Percentiles rank a stretch among this genome's conserved stretches.
phyloP scores from a whole-genome alignment of 2,797 vertebrate species.

The Clarias fuscus region DNA sequence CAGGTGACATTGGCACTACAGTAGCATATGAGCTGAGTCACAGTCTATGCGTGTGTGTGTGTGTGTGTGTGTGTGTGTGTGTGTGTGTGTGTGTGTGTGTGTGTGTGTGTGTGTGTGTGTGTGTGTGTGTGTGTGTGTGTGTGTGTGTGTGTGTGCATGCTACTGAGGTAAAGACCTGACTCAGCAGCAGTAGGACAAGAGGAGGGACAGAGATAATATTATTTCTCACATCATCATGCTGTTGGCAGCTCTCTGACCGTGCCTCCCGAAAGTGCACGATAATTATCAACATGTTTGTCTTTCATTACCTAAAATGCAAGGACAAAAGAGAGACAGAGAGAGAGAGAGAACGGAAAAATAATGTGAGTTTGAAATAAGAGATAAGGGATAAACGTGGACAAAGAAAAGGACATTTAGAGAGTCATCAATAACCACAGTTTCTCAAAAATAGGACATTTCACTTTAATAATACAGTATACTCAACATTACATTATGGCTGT shows the following conservation, averaged over 20 bases:
- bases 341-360: slow-evolving; percentile 36
- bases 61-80: slow-evolving; percentile 14
- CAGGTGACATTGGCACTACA: slow-evolving; percentile 15
- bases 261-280: slow-evolving; percentile 68
- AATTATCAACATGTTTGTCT: slow-evolving; percentile 79
- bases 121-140: slow-evolving; percentile 17
- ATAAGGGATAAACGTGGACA: slow-evolving; percentile 27
- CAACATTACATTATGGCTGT: slow-evolving; percentile 70
- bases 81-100: slow-evolving; percentile 19
- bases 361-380: slow-evolving; percentile 41
- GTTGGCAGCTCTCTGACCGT: slow-evolving; percentile 52
- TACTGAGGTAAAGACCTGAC: slow-evolving; percentile 60
- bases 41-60: slow-evolving; percentile 2
- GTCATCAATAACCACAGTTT: slow-evolving; percentile 60
- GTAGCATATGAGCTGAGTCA: slow-evolving; percentile 18
- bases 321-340: slow-evolving; percentile 49
- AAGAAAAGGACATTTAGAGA: neutral
- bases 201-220: slow-evolving; percentile 78
- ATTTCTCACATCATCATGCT: slow-evolving; percentile 74
- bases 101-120: slow-evolving; percentile 18
- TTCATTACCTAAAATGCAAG: slow-evolving; percentile 74
- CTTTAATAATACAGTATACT: slow-evolving; percentile 76
- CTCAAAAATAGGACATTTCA: slow-evolving; percentile 81
- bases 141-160: neutral
- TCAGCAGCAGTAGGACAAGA: slow-evolving; percentile 69